phyloP scores from a whole-genome alignment of 2,888 invertebrate species.

The Nomada lathburiana region DNA sequence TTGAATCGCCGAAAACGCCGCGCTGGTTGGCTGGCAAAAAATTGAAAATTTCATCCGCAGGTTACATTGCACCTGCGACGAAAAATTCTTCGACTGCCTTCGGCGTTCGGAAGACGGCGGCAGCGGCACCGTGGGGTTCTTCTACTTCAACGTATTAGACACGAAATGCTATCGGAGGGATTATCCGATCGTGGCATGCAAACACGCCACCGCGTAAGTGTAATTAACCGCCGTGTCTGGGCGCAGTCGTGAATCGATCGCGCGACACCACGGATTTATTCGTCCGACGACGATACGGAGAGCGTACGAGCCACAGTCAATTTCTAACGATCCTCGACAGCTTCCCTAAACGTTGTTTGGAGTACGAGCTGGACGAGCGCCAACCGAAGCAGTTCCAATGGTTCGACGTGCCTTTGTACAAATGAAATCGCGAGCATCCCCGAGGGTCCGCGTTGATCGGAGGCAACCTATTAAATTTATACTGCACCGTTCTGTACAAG shows the following conservation, averaged over 20 bases:
- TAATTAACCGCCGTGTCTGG: neutral
- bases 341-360: slow-evolving; percentile 77
- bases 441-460: slow-evolving; percentile 17
- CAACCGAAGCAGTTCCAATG: slow-evolving; percentile 79
- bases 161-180: slow-evolving; percentile 88
- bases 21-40: neutral
- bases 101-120: slow-evolving; percentile 76
- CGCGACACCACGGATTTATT: neutral
- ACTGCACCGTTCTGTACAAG: neutral
- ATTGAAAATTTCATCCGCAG: slow-evolving; percentile 68
- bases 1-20: neutral
- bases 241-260: neutral
- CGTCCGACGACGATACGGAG: neutral
- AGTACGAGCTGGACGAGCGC: slow-evolving; percentile 79
- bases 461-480: too few species aligned
- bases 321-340: slow-evolving; percentile 66
- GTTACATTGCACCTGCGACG: slow-evolving; percentile 86
- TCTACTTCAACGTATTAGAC: slow-evolving; percentile 86
- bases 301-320: slow-evolving; percentile 6
- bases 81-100: slow-evolving; percentile 85
- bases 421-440: slow-evolving; percentile 29
- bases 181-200: slow-evolving; percentile 86
- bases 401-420: slow-evolving; percentile 80
- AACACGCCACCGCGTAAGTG: slow-evolving; percentile 85
- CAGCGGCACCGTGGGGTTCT: slow-evolving; percentile 80